phyloP scores from a whole-genome alignment of 2,113 vertebrate species.

The Xenopus borealis region DNA sequence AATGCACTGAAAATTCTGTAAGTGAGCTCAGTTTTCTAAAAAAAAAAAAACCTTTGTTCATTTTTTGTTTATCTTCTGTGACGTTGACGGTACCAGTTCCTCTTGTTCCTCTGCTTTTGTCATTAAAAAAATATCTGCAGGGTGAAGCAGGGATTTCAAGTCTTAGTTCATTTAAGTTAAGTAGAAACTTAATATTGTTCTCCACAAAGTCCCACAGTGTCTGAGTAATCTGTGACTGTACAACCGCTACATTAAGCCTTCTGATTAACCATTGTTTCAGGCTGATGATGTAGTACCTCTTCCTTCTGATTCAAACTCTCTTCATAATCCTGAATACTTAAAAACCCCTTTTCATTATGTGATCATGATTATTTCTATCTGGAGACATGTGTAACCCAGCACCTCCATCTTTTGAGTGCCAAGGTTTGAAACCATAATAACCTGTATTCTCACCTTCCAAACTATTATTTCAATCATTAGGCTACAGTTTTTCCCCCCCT shows the following conservation, averaged over 20 bases:
- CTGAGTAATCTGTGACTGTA: conserved; percentile 44
- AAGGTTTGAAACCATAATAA: conserved; percentile 62
- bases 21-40: conserved; percentile 10
- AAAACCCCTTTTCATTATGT: conserved; percentile 52
- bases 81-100: conserved; percentile 1
- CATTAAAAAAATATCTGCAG: conserved; percentile 40
- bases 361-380: conserved; percentile 60
- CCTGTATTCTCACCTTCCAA: conserved; percentile 63
- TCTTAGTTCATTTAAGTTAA: conserved; percentile 42
- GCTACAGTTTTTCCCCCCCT: conserved; percentile 61
- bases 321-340: conserved; percentile 52
- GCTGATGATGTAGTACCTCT: conserved; percentile 54
- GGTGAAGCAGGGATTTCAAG: conserved; percentile 8
- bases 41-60: neutral
- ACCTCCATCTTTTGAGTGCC: conserved; percentile 57
- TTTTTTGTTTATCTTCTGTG: neutral
- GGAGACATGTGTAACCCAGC: conserved; percentile 56
- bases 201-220: conserved; percentile 16
- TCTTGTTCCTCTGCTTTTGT: conserved; percentile 10
- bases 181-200: conserved; percentile 47
- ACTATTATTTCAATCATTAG: conserved; percentile 67
- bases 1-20: conserved; percentile 21
- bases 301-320: conserved; percentile 51
- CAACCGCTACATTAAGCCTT: conserved; percentile 30
- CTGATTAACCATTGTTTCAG: conserved; percentile 62